A percentile compares a stretch with the other conserved stretches of the same genome.
These are phyloP conservation scores for Ischnura elegans DNA, from an alignment of 2,888 invertebrate genomes.

Conservation along the genomic window DNA sequence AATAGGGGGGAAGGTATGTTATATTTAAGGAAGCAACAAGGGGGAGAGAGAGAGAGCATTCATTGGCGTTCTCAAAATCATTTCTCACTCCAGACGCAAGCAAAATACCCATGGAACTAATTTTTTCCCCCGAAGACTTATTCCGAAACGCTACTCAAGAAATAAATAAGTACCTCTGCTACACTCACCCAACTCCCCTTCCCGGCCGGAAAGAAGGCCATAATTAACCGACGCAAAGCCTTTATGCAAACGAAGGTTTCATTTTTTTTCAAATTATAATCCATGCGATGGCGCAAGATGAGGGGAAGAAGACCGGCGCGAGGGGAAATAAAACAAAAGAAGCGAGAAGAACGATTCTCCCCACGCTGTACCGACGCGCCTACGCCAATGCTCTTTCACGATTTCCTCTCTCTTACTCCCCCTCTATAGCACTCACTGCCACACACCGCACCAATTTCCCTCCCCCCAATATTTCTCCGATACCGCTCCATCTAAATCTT, in stretches of 20 bases:
- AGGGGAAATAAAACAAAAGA: constrained; percentile 46
- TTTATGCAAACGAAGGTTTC: constrained; percentile 62
- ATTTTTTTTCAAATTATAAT: constrained; percentile 54
- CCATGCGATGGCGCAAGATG: not conserved
- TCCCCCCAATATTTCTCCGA: not conserved
- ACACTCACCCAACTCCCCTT: not conserved
- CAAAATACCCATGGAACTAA: not conserved
- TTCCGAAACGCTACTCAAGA: not conserved
- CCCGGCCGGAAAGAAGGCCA: not conserved
- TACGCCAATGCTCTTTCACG: too few species aligned
- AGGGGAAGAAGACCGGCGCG: not conserved
- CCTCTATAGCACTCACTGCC: not conserved
- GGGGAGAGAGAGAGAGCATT: not conserved
- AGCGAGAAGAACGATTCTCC: constrained; percentile 1
- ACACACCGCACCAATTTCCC: not conserved
- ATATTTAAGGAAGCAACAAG: not conserved
- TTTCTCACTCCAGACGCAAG: not conserved
- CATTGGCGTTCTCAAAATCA: not conserved
- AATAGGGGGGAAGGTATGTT: not conserved
- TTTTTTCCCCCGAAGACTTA: not conserved
- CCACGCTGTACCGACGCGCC: too few species aligned
- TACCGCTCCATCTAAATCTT: constrained; percentile 23
- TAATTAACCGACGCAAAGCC: constrained; percentile 52
- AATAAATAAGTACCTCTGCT: constrained; percentile 3
- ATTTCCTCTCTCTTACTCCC: not conserved